Evolutionary conservation across 53 echinoderm and acorn worm genomes (phyloP), one percentile per base, ranked within the genome.

Genomic region (Apostichopus leukothele): DNA sequence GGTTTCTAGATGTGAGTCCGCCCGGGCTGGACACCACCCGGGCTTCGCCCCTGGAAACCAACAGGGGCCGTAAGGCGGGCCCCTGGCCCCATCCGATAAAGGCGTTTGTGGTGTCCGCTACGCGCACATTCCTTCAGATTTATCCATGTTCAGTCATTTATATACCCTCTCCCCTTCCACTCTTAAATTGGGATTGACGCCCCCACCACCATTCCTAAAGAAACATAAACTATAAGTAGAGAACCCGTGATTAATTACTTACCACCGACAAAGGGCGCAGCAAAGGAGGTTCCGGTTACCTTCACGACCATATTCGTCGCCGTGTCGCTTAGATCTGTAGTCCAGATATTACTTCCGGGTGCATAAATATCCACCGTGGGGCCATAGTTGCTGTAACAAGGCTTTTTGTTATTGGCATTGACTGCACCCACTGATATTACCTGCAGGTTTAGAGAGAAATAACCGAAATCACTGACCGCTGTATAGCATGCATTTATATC

Each of bases 391-490:
- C 50, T 51, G 53, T 0, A 79, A 16, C 79, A 79, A 51, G 52
- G 18, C 53, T 1, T 4, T 52, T 79, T 79, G 11, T 9, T 53
- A 14, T 4, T 13, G 79, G 52, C 79, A 8, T 51, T 79, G 12
- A 79, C 16, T 6, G 79, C 79, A 50, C 79, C 79, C n/a, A 79
- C 79, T 51, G 79, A 79, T 18, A 79, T 51, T 18, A 79, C 79
- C 79, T 79, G 16, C 51, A 18, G 18, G 39, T 39, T 39, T 39
- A 39, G 11, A 12, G 12, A 6, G 39, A 39, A 75, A 1, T 18
- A 13, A 25, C 25, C 25, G 19, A 10, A 18, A 13, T 14, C 68
- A 18, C 68, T 14, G 68, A 18, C 18, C 18, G 18, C 13, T 14
- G 18, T 14, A 18, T 67, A 67, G 18, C 18, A 67, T 67, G 13